phyloP scores from a whole-genome alignment of 2,888 invertebrate genomes.

The Euzetes globulus region DNA sequence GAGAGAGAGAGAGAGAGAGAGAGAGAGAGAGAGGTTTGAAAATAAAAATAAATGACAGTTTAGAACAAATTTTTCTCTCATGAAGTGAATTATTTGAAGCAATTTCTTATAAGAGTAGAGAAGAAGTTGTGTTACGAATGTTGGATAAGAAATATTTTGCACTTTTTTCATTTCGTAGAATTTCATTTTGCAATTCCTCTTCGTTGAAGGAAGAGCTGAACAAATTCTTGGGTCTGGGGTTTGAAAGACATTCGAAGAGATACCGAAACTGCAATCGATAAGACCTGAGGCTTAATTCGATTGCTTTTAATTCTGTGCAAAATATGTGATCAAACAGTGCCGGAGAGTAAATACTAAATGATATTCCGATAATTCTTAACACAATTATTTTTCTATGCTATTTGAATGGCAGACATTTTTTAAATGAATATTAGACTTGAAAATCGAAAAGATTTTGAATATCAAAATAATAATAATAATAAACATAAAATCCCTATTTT shows the following conservation, averaged over 20 bases:
- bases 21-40: too few relatives aligned
- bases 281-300: neutral
- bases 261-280: neutral
- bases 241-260: too few relatives aligned
- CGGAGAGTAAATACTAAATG: neutral
- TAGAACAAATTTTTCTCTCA: neutral
- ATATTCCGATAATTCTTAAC: neutral
- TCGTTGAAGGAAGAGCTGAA: neutral
- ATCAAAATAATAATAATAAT: too few relatives aligned
- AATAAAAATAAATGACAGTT: slow-evolving; percentile 3
- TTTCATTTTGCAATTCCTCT: neutral
- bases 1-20: too few relatives aligned
- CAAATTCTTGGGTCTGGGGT: neutral
- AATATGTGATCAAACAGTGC: neutral
- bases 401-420: too few relatives aligned
- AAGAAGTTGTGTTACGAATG: neutral
- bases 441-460: too few relatives aligned
- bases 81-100: slow-evolving; percentile 5
- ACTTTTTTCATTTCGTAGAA: neutral
- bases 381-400: neutral
- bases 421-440: too few relatives aligned
- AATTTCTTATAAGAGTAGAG: neutral
- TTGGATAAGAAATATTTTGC: neutral
- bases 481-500: too few relatives aligned
- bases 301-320: neutral